Evolutionary conservation across 2,797 vertebrate species (phyloP), one percentile per base, ranked within the genome.

Genomic region (Tiaroga cobitis): DNA sequence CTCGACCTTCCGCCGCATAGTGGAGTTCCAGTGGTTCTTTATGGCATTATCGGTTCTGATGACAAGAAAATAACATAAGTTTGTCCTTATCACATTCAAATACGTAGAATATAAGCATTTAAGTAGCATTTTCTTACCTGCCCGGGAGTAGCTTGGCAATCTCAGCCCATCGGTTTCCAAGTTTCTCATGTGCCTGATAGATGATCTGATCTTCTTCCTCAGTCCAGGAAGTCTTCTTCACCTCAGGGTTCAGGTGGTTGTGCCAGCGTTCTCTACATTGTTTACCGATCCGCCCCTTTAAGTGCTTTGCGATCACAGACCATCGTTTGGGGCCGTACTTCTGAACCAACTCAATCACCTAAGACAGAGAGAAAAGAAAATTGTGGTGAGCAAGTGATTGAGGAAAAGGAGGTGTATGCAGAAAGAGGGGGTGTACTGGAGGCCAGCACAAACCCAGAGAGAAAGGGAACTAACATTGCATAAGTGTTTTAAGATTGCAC

Each of bases 1-100:
- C 87, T 99, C 98, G 19, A 99, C 98, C 91, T 99, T 99, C 15
- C 98, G 95, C 89, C 98, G 96, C 98, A 99, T 99, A 68, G 98
- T 99, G 90, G 98, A 99, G 95, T 99, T 99, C 98, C 98, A 99
- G 94, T 99, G 98, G 94, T 99, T 99, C 95, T 99, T 99, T 91
- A 99, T 99, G 88, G 98, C 98, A 59, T 99, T 99, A 96, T 99
- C 98, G 80, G 98, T 99, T 94, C 98, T 99, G 93, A 26, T 70
- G 65, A 69, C n/a, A 41, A 39, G 63, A 83, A 24, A 15, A 24
- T 37, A 24, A 43, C 46, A 37, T 43, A 51, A 39, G 56, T 61
- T 1, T 29, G 0, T 69, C 32, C 39, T 81, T 41, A 18, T 32
- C 37, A 73, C 87, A 87, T 16, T 49, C 69, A 32, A 9, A 81